Base-by-base conservation (phyloP, 2,888 invertebrate genomes). In the Cryptocephalus moraei region DNA sequence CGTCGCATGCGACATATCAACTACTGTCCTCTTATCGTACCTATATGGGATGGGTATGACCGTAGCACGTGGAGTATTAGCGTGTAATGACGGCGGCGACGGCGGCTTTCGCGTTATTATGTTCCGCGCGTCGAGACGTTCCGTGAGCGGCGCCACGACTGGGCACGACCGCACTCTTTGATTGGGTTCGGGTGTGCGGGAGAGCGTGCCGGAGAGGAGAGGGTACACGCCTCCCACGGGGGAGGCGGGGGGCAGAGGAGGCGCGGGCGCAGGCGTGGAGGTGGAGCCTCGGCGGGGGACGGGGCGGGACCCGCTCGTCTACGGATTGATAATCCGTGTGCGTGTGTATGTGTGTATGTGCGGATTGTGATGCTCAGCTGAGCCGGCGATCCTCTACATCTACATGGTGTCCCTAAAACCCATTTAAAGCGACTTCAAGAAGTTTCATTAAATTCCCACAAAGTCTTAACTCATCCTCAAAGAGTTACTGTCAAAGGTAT, bases 81-180 rank as follows among this genome's bases (percentile, higher is more conserved):
- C 64, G 67, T 69, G 67, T 69, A 70, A 66, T 71, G 68, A 67
- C 62, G 62, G 66, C 66, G 63, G 63, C 22, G 22, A 6, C 22
- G 22, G 22, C 22, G 3, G 22, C 22, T 22, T 22, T 22, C 22
- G 22, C 22, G 22, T 22, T 22, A 22, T 22, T 22, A 22, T 22
- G 22, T 54, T 56, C n/a, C 12, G 11, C 61, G 60, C 62, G 68
- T 65, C 67, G 65, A 63, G 66, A 67, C 66, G 67, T 59, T 64
- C 59, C 63, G 62, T 64, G 63, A 62, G 63, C 66, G 68, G 65
- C 73, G 73, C 73, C 67, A 70, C 69, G 66, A 68, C 69, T 68
- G 65, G 65, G 65, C 68, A 66, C 68, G 65, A 63, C 69, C 75
- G 75, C 76, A 73, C 74, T 22, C 22, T 75, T 75, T 76, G 75